A percentile compares a stretch with the other conserved stretches of the same genome.
These are phyloP conservation scores for Drosophila nikananu DNA, from an alignment of 1,140 invertebrate genomes.

Conservation along the genomic window DNA sequence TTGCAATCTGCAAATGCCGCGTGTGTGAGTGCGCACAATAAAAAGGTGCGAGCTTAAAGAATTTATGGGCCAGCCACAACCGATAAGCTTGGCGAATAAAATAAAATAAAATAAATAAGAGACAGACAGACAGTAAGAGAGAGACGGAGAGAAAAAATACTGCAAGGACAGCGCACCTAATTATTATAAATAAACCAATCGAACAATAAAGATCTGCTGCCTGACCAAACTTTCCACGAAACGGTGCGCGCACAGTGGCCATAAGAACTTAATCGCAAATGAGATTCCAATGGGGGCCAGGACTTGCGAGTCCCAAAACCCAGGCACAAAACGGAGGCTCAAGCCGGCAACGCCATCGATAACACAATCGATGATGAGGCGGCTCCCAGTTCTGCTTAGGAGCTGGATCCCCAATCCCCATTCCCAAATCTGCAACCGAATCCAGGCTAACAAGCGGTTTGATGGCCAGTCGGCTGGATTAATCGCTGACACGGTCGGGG, in stretches of 20 bases:
- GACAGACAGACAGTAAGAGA: not conserved
- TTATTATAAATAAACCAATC: conserved; percentile 86
- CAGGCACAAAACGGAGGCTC: not conserved
- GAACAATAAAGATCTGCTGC: conserved; percentile 84
- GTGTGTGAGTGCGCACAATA: conserved; percentile 81
- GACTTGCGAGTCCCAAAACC: conserved; percentile 11
- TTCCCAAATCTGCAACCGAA: conserved; percentile 26
- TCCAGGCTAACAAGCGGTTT: conserved; percentile 66
- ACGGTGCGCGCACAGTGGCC: conserved; percentile 55
- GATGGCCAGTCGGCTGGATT: conserved; percentile 75
- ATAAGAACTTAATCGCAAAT: conserved; percentile 84
- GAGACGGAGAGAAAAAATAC: not conserved
- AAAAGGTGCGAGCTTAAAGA: conserved; percentile 85
- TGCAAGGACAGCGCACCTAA: conserved; percentile 77
- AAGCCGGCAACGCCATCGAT: conserved; percentile 79
- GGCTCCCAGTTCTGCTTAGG: conserved; percentile 17
- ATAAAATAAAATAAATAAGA: conserved; percentile 30
- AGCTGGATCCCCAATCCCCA: conserved; percentile 27
- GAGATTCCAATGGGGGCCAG: conserved; percentile 62
- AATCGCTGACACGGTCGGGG: conserved; percentile 77
- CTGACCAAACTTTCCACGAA: conserved; percentile 75
- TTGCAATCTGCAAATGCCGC: conserved; percentile 66
- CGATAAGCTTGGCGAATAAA: conserved; percentile 58
- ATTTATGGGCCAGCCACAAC: conserved; percentile 78
- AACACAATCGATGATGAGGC: conserved; percentile 83